These are phyloP conservation scores for Malurus leucopterus DNA, from an alignment of 2,797 vertebrate genomes.

Conservation along the genomic window DNA sequence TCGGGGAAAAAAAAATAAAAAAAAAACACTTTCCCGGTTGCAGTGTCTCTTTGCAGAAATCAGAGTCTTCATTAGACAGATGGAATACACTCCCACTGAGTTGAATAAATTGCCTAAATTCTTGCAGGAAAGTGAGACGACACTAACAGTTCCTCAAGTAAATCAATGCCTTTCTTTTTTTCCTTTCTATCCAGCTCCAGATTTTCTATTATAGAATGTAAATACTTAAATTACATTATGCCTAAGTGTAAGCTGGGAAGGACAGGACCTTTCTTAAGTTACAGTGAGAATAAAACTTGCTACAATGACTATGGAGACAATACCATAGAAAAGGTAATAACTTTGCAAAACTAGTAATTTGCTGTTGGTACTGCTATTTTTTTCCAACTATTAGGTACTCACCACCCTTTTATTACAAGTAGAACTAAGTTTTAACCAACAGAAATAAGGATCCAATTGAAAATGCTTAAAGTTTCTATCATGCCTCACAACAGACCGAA, in stretches of 20 bases:
- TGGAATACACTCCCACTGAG: constrained; percentile 46
- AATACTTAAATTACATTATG: background rate
- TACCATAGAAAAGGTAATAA: background rate
- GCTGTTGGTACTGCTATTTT: background rate
- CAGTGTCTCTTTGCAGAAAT: constrained; percentile 33
- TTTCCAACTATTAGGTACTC: background rate
- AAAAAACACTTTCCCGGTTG: background rate
- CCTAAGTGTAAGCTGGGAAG: background rate
- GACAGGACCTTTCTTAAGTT: background rate
- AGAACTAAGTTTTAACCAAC: background rate
- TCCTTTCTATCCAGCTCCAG: background rate
- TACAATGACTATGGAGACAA: background rate
- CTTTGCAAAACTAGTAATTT: background rate
- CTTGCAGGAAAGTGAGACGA: constrained; percentile 32
- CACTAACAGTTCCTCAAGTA: constrained; percentile 5
- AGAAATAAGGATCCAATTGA: background rate
- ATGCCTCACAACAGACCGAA: background rate
- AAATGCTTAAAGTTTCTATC: background rate
- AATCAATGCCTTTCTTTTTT: background rate
- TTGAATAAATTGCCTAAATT: constrained; percentile 39
- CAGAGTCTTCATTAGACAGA: constrained; percentile 54
- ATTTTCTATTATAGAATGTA: background rate
- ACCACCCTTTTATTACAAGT: background rate
- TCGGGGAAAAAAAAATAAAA: background rate
- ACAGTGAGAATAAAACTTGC: background rate